Base-by-base conservation (phyloP, 2,113 vertebrate species). In the Leptosomus discolor region DNA sequence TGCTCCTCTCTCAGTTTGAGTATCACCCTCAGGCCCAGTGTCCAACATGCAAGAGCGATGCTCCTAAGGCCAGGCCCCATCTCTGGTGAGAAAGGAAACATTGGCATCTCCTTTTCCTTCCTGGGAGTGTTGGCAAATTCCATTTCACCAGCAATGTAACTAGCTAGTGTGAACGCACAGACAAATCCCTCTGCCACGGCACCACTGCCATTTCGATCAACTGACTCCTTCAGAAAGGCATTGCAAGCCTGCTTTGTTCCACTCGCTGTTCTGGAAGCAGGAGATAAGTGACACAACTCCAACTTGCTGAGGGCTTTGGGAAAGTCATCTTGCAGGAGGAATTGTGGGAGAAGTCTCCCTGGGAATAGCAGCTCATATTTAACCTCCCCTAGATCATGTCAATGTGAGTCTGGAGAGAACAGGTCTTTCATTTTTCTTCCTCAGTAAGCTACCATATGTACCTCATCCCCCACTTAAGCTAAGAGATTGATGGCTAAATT, bases 401-500 rank as follows among this genome's bases (percentile, higher is more conserved):
- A 92, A 61, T 86, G 96, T 90, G 92, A 97, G 92, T 95, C 90
- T 92, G 80, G 79, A 95, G 88, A 78, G 94, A 89, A 27, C 77
- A 86, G 95, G 83, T 95, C 96, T 95, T 95, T 97, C 97, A 94
- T 98, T 98, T 97, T 95, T 98, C 95, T 97, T 96, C 91, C 92
- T 95, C 75, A 2, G 71, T 85, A 87, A 94, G 95, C 82, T 92
- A 97, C 96, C 97, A 97, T 97, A 98, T 95, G 96, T 91, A 98
- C 96, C 94, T 90, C 92, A 95, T 98, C 93, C 95, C 91, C 96
- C 69, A 85, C 90, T 98, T 97, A 95, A 96, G 82, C 88, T 82
- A 95, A 74, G 91, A 98, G 97, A 98, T 97, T 97, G 97, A 98
- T 98, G 91, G 92, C 84, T 97, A 97, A 97, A 98, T 97, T 98